A percentile compares a stretch with the other conserved stretches of the same genome.
These are phyloP conservation scores for Cosmopolites sordidus DNA, from an alignment of 2,888 invertebrate species.

Conservation along the genomic window DNA sequence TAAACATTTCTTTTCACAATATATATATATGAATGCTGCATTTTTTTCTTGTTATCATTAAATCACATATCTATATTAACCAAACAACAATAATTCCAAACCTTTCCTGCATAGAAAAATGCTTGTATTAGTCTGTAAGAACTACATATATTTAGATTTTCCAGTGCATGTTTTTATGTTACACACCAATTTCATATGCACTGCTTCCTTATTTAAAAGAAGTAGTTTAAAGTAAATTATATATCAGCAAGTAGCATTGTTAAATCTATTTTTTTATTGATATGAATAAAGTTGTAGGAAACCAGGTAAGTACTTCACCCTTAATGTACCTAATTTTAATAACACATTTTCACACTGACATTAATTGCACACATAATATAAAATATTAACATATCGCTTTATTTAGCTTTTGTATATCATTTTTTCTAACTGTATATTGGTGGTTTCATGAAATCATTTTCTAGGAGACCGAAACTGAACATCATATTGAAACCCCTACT, in stretches of 20 bases:
- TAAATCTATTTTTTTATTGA: too few species aligned
- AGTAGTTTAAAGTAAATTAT: too few species aligned
- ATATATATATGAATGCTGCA: slow-evolving; percentile 1
- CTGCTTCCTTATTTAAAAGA: neutral
- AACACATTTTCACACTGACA: neutral
- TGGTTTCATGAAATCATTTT: slow-evolving; percentile 2
- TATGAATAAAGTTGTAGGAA: too few species aligned
- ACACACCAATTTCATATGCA: neutral
- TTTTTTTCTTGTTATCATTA: neutral
- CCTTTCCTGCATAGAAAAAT: slow-evolving; percentile 1
- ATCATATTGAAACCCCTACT: slow-evolving; percentile 13
- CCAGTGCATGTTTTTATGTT: neutral
- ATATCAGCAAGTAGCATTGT: too few species aligned
- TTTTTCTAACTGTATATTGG: too few species aligned
- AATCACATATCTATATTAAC: neutral
- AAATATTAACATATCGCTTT: neutral
- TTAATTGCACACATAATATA: slow-evolving; percentile 2
- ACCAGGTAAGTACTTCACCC: too few species aligned
- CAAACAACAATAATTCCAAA: neutral
- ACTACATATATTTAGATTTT: neutral
- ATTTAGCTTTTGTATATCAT: neutral
- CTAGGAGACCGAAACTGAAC: slow-evolving; percentile 26
- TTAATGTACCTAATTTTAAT: too few species aligned
- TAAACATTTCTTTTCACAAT: neutral
- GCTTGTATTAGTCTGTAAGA: neutral